phyloP scores from a whole-genome alignment of 2,888 invertebrate species.

The Luperina nickerlii region DNA sequence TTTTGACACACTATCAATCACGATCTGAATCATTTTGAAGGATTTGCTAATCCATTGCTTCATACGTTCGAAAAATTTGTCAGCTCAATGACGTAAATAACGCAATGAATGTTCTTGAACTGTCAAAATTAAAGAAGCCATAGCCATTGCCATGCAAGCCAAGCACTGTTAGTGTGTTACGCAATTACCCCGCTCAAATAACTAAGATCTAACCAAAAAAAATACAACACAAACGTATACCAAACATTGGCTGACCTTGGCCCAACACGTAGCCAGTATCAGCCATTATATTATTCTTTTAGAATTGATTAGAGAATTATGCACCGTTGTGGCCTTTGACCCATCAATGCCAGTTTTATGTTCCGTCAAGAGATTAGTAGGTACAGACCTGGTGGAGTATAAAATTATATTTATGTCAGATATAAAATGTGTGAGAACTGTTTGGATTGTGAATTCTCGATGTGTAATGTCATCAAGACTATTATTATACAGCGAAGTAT shows the following conservation, averaged over 20 bases:
- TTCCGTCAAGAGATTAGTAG: constrained; percentile 54
- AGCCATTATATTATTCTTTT: constrained; percentile 41
- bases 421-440: constrained; percentile 54
- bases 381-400: constrained; percentile 29
- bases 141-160: too few species aligned
- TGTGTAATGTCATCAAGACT: neutral
- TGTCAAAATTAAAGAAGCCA: too few species aligned
- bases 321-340: constrained; percentile 57
- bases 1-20: too few species aligned
- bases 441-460: constrained; percentile 5
- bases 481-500: neutral
- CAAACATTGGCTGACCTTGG: constrained; percentile 30
- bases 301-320: constrained; percentile 58
- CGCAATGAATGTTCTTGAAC: too few species aligned
- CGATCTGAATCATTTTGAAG: too few species aligned
- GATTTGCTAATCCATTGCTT: too few species aligned
- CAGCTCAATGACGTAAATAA: too few species aligned
- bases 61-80: too few species aligned
- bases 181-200: too few species aligned
- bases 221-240: neutral
- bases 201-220: neutral
- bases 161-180: too few species aligned
- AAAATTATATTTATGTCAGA: constrained; percentile 50
- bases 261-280: constrained; percentile 14
- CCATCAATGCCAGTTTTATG: constrained; percentile 53